phyloP scores from a whole-genome alignment of 2,888 invertebrate genomes.

The Hypsopygia costalis region DNA sequence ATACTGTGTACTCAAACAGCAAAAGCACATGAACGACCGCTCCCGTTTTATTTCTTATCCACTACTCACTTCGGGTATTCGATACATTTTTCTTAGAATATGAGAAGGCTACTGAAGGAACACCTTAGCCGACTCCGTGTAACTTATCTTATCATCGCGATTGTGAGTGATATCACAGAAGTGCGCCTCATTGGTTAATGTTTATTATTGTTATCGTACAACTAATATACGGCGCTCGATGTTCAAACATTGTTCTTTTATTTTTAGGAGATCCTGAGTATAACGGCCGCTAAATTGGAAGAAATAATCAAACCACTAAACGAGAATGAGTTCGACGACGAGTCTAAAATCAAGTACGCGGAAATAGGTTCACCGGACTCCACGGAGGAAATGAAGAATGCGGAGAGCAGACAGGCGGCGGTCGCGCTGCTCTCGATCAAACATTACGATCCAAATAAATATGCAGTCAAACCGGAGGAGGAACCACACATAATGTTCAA shows the following conservation, averaged over 20 bases:
- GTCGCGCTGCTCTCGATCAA: constrained; percentile 75
- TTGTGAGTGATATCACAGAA: constrained; percentile 60
- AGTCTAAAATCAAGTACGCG: constrained; percentile 57
- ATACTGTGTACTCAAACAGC: constrained; percentile 14
- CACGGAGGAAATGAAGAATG: constrained; percentile 76
- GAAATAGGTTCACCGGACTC: constrained; percentile 74
- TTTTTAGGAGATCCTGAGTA: constrained; percentile 80
- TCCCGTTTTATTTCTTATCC: constrained; percentile 24
- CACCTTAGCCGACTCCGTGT: constrained; percentile 48
- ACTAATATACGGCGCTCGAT: constrained; percentile 45
- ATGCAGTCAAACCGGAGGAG: constrained; percentile 63
- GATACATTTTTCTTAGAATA: constrained; percentile 62
- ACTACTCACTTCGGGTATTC: constrained; percentile 57
- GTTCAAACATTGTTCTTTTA: constrained; percentile 51
- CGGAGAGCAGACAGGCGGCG: constrained; percentile 76
- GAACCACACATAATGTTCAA: constrained; percentile 81
- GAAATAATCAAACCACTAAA: constrained; percentile 76
- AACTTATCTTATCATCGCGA: constrained; percentile 70
- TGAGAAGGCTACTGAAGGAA: constrained; percentile 56
- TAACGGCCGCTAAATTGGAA: constrained; percentile 80
- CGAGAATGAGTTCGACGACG: constrained; percentile 52
- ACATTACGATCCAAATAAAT: constrained; percentile 75
- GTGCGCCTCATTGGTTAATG: constrained; percentile 62
- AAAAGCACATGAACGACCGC: constrained; percentile 30
- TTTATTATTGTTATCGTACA: constrained; percentile 52